Base-by-base conservation (phyloP, 2,113 vertebrate species). In the Tringa solitaria region DNA sequence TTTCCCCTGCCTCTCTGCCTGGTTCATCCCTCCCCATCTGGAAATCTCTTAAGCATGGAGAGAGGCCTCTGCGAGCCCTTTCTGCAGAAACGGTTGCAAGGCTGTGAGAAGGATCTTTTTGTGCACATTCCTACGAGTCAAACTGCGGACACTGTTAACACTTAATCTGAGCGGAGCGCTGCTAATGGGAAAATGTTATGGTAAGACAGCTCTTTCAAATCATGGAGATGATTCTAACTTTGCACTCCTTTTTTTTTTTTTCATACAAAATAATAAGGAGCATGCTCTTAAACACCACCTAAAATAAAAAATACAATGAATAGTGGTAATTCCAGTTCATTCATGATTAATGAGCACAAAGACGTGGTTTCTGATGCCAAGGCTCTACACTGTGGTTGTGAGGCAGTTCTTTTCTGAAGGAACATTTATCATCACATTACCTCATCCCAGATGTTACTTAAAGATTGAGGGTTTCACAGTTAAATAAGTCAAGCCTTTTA, bases 391-490 rank as follows among this genome's bases (percentile, higher is more conserved):
- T 72, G 39, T 56, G 53, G 35, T 64, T 91, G 69, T 60, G 32
- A 91, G 60, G 61, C 61, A 84, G 17, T 84, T 92, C 19, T 84
- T 61, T 93, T 89, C 53, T 81, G 27, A 94, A 75, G 28, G 50
- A 93, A 50, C 60, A 75, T 80, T 96, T 92, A 46, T 86, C 21
- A 56, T 87, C 33, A 37, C 41, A 73, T 93, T 96, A 69, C 57
- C 30, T 95, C 86, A 87, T 91, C 65, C 69, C 77, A 92, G 92
- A 94, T 95, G 86, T 95, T 93, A 69, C 32, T 78, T 89, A 69
- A 89, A 91, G 84, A 84, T 79, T 0, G 9, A 82, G 69, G 50
- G 21, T 84, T 78, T 94, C 69, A 81, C 61, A 79, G 91, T 72
- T 91, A 73, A 81, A 17, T 65, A 84, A 85, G 26, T 78, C 5